phyloP scores from a whole-genome alignment of 2,888 invertebrate genomes.

The Carabus problematicus region DNA sequence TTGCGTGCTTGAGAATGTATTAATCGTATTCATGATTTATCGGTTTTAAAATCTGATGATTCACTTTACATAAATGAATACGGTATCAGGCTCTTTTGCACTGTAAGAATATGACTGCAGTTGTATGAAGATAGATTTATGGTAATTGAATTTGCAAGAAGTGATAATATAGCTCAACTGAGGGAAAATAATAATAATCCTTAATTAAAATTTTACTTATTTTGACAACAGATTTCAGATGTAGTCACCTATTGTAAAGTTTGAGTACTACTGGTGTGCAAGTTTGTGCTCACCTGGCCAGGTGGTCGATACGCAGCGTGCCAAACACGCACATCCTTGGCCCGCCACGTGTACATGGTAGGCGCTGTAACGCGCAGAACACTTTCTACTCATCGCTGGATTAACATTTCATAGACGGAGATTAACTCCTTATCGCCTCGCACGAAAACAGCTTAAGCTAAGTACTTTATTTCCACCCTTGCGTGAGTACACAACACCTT shows the following conservation, averaged over 20 bases:
- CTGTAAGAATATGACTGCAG: too few species aligned
- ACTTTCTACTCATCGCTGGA: constrained; percentile 21
- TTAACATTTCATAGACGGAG: constrained; percentile 26
- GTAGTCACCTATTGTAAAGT: background rate
- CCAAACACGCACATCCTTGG: constrained; percentile 1
- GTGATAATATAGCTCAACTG: too few species aligned
- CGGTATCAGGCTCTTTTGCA: too few species aligned
- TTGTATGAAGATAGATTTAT: too few species aligned
- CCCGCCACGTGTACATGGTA: background rate
- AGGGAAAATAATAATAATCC: too few species aligned
- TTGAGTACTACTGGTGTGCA: constrained; percentile 6
- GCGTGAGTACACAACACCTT: constrained; percentile 10
- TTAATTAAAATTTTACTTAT: too few species aligned
- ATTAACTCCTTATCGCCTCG: constrained; percentile 18
- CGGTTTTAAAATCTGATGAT: too few species aligned
- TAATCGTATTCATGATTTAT: too few species aligned
- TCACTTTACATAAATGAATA: too few species aligned
- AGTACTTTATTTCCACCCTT: constrained; percentile 17
- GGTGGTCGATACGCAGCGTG: constrained; percentile 19
- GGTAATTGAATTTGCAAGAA: too few species aligned
- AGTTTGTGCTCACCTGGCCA: constrained; percentile 15
- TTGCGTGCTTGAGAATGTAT: too few species aligned
- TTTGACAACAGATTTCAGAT: too few species aligned
- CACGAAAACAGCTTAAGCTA: constrained; percentile 25
- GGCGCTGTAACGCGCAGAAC: background rate